phyloP scores from a whole-genome alignment of 1,140 invertebrate genomes.

The Delia radicum region DNA sequence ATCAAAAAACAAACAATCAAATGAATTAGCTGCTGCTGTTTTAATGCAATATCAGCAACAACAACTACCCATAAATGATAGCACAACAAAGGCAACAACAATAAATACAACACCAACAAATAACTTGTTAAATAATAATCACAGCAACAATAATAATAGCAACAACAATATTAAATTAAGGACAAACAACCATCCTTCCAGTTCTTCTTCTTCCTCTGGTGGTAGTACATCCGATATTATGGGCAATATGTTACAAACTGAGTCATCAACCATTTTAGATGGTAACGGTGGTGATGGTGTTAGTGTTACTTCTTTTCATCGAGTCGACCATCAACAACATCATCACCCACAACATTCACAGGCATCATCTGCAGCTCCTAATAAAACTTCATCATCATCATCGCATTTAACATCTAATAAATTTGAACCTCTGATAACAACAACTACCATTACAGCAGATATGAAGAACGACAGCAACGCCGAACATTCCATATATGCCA shows the following conservation, averaged over 20 bases:
- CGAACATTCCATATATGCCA: conserved; percentile 53
- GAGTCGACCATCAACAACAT: conserved; percentile 23
- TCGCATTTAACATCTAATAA: too few relatives aligned
- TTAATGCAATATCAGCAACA: background rate
- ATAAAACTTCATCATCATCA: conserved; percentile 2
- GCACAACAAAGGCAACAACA: conserved; percentile 24
- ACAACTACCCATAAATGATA: conserved; percentile 1
- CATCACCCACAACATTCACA: conserved; percentile 10
- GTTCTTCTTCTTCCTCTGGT: background rate
- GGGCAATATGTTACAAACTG: conserved; percentile 12
- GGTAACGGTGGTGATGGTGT: background rate
- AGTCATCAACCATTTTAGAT: background rate
- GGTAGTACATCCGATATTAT: background rate
- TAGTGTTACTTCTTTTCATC: too few relatives aligned
- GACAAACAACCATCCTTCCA: conserved; percentile 18
- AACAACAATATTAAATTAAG: conserved; percentile 19
- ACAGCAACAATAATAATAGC: conserved; percentile 18
- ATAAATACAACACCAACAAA: conserved; percentile 10
- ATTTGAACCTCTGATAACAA: conserved; percentile 23
- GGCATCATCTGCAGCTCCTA: background rate
- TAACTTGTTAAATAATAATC: conserved; percentile 19
- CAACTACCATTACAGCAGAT: conserved; percentile 27
- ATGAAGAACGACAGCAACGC: conserved; percentile 34
- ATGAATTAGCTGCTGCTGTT: conserved; percentile 19
- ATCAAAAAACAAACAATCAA: conserved; percentile 37